A percentile compares a stretch with the other conserved stretches of the same genome.
These are phyloP conservation scores for Tylochromis polylepis DNA, from an alignment of 2,113 vertebrate species.

Conservation along the genomic window DNA sequence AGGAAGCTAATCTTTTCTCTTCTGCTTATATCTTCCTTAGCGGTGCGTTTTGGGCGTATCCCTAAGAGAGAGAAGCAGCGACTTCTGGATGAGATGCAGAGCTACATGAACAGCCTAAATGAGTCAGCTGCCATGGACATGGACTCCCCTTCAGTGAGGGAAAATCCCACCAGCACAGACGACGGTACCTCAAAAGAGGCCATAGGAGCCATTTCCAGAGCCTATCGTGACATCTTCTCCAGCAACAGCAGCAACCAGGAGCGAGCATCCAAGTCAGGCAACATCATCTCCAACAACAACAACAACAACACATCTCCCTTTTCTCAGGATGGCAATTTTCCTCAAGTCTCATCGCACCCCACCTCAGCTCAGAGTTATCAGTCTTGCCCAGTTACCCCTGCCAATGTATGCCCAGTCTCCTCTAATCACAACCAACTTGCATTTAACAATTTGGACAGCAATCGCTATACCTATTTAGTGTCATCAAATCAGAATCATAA, in stretches of 20 bases:
- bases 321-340: conserved; percentile 61
- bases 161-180: conserved; percentile 35
- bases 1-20: not conserved
- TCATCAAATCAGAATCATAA: conserved; percentile 59
- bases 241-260: conserved; percentile 50
- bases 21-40: conserved; percentile 48
- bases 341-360: conserved; percentile 35
- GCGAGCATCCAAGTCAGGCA: conserved; percentile 43
- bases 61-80: conserved; percentile 80
- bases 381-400: conserved; percentile 22
- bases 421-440: conserved; percentile 52
- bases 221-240: conserved; percentile 73
- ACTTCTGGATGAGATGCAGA: conserved; percentile 80
- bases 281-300: conserved; percentile 13
- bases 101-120: conserved; percentile 79
- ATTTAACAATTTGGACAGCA: conserved; percentile 62
- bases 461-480: conserved; percentile 40
- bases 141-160: conserved; percentile 49
- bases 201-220: conserved; percentile 71
- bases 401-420: conserved; percentile 31
- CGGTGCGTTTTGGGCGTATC: conserved; percentile 80
- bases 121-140: conserved; percentile 67
- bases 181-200: conserved; percentile 71
- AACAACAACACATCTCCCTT: conserved; percentile 37
- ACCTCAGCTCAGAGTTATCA: conserved; percentile 46